A percentile compares a stretch with the other conserved stretches of the same genome.
Conservation (phyloP, 2,888 invertebrate genomes). For the Agonum fuliginosum region DNA sequence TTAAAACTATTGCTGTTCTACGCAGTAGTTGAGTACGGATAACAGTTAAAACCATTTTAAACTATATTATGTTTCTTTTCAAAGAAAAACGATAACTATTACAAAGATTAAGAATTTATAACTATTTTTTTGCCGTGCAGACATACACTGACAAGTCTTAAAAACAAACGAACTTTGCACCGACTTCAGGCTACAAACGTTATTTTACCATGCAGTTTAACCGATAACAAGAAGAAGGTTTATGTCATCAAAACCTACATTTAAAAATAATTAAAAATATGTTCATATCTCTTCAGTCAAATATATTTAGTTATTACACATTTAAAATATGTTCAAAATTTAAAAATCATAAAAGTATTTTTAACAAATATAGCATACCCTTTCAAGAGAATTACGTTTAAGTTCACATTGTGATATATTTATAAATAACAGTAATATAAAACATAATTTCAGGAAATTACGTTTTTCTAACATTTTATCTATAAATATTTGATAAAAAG, state of each 20-base stretch:
- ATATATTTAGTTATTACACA: no score
- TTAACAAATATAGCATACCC: background rate
- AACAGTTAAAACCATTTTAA: constrained; percentile 14
- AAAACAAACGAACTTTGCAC: background rate
- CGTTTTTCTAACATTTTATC: constrained; percentile 29
- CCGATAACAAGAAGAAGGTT: background rate
- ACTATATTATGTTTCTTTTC: background rate
- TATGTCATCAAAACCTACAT: background rate
- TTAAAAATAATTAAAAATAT: background rate
- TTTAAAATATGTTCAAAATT: no score
- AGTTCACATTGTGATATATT: background rate
- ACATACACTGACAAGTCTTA: background rate
- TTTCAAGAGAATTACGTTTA: background rate
- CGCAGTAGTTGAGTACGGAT: constrained; percentile 5
- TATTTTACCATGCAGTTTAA: background rate
- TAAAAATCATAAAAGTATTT: no score
- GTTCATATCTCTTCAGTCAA: no score
- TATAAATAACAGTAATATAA: background rate
- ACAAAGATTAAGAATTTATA: background rate
- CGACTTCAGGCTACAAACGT: background rate
- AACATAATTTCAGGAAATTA: background rate
- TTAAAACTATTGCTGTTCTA: constrained; percentile 8
- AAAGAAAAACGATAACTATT: background rate
- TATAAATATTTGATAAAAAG: constrained; percentile 13
- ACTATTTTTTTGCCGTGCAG: background rate